Percentiles rank a stretch among this genome's conserved stretches.
Evolutionary conservation across 2,113 vertebrate genomes (phyloP).

Genomic region (Oophaga pumilio): DNA sequence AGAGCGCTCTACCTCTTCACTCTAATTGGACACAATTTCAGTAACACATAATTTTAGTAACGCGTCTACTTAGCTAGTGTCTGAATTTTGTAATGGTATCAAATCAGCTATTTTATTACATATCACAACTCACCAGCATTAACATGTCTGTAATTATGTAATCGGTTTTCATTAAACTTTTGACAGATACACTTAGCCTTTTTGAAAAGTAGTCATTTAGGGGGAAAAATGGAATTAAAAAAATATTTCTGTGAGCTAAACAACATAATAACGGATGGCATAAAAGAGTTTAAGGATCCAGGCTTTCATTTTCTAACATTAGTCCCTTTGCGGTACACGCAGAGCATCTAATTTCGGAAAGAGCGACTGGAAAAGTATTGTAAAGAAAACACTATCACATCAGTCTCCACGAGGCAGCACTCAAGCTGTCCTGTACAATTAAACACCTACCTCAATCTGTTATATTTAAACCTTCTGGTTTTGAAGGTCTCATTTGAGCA

Average conservation of each 20-base stretch:
- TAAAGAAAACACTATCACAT: conserved; percentile 36
- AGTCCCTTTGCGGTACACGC: conserved; percentile 14
- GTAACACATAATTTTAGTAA: conserved; percentile 18
- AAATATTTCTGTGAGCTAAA: conserved; percentile 42
- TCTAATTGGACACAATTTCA: conserved; percentile 12
- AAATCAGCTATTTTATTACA: conserved; percentile 34
- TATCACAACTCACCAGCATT: conserved; percentile 20
- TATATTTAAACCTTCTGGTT: conserved; percentile 51
- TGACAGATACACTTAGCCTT: conserved; percentile 38
- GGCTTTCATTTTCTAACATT: conserved; percentile 53
- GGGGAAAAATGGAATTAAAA: not conserved
- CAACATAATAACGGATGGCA: conserved; percentile 47
- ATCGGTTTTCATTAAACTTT: conserved; percentile 47
- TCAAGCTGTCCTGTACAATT: conserved; percentile 53
- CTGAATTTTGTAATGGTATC: not conserved
- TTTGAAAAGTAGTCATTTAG: conserved; percentile 39
- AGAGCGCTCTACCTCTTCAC: not conserved
- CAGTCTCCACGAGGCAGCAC: conserved; percentile 46
- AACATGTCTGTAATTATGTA: conserved; percentile 49
- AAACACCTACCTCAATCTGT: conserved; percentile 49
- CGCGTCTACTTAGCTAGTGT: not conserved
- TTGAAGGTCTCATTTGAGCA: conserved; percentile 39
- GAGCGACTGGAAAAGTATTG: conserved; percentile 48
- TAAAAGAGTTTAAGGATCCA: conserved; percentile 39
- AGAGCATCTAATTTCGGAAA: conserved; percentile 53